Base-by-base conservation (phyloP, 2,888 invertebrate genomes). In the Taphrorychus bicolor region DNA sequence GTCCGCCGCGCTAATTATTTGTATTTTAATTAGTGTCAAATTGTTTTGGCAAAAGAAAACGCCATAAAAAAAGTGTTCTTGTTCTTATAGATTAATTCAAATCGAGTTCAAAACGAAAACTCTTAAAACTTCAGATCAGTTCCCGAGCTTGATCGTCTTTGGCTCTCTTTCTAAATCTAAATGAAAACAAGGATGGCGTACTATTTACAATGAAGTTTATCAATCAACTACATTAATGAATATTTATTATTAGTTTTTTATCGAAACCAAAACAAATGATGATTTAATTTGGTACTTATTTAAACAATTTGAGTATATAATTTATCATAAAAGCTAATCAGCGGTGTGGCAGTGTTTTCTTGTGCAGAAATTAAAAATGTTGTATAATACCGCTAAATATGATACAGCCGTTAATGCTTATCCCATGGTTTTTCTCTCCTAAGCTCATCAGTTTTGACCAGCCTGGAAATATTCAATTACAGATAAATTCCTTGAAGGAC, bases 181-280 rank as follows among this genome's bases (percentile, higher is more conserved):
- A n/a, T n/a, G n/a, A n/a, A n/a, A n/a, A n/a, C n/a, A n/a, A n/a
- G n/a, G n/a, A n/a, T n/a, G n/a, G n/a, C n/a, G n/a, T n/a, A n/a
- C n/a, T n/a, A n/a, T n/a, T n/a, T n/a, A n/a, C n/a, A n/a, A n/a
- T n/a, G n/a, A n/a, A n/a, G n/a, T n/a, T n/a, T n/a, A n/a, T n/a
- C n/a, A n/a, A n/a, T n/a, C n/a, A 32, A 32, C 3, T 3, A 32
- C 7, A 32, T 9, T 11, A 11, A 32, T 2, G 1, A 32, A 9
- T 2, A 32, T 32, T 32, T 32, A 32, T 9, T 32, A 9, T 32
- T 32, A 32, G 11, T 32, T 32, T 32, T 32, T n/a, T n/a, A n/a
- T n/a, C n/a, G n/a, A n/a, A 22, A 52, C 49, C 62, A 56, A 56
- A 62, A 56, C 56, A 62, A 61, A 61, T 16, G 51, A 63, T 63